Evolutionary conservation across 1,140 invertebrate species (phyloP).

Genomic region (Mamestra configurata): DNA sequence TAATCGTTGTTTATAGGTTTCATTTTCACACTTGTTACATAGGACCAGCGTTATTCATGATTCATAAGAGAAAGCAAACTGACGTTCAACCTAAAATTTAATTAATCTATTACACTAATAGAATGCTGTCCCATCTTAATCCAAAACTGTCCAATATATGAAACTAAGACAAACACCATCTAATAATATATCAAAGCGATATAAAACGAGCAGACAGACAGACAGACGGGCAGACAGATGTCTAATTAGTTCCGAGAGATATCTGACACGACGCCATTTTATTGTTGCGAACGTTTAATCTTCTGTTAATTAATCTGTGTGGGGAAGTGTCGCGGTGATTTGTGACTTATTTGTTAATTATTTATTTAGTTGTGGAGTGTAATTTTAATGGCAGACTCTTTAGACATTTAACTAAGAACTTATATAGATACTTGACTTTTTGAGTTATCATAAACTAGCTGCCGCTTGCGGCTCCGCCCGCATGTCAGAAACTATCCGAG

Average conservation of each 20-base stretch:
- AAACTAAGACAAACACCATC: slow-evolving; percentile 9
- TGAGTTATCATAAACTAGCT: no score
- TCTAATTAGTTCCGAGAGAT: slow-evolving; percentile 45
- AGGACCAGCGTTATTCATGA: no score
- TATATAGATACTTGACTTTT: no score
- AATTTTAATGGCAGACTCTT: neutral
- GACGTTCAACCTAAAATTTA: neutral
- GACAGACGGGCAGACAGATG: slow-evolving; percentile 42
- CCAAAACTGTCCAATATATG: slow-evolving; percentile 22
- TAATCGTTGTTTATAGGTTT: no score
- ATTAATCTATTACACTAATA: slow-evolving; percentile 35
- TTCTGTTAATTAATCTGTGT: slow-evolving; percentile 43
- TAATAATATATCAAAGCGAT: slow-evolving; percentile 29
- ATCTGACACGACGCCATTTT: slow-evolving; percentile 40
- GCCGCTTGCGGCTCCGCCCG: no score
- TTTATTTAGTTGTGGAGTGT: slow-evolving; percentile 10
- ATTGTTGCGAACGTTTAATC: slow-evolving; percentile 33
- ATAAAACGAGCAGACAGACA: slow-evolving; percentile 13
- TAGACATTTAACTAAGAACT: neutral
- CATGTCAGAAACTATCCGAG: no score
- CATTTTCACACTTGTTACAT: no score
- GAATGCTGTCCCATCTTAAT: neutral
- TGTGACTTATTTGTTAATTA: neutral
- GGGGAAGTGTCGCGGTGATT: neutral
- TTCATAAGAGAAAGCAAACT: neutral